Base-by-base conservation (phyloP, 2,888 invertebrate species). In the Mellilla xanthometata region DNA sequence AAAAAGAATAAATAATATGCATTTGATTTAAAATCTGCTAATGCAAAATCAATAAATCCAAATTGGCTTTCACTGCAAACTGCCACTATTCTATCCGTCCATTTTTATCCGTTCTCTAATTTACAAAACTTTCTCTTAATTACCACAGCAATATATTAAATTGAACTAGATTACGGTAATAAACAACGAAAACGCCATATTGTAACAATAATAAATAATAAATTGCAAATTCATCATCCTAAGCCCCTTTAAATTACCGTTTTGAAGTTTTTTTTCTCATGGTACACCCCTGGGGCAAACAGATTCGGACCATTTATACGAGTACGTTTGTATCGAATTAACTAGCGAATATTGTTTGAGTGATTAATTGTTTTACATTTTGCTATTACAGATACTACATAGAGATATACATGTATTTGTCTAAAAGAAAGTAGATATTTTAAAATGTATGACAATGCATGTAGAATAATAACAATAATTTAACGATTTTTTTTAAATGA, bases 321-420 rank as follows among this genome's bases (percentile, higher is more conserved):
- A n/a, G n/a, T n/a, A n/a, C 39, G 52, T 24, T 71, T 73, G 75
- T 72, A 66, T 70, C 86, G 77, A 86, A 86, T 85, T 81, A 83
- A 84, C 83, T 65, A 84, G 85, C 77, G 81, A 82, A 72, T 72
- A 19, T 75, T 70, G 54, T 55, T 62, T 43, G 66, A 72, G 79
- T 83, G 80, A 85, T 81, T 68, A 76, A 85, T 86, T 65, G 71
- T 33, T 29, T 12, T 33, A 35, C 49, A 19, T 19, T 19, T 19
- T 19, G 15, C 15, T 6, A 1, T 6, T 3, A 19, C 6, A 19
- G 15, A n/a, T n/a, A n/a, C 15, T 1, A 3, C 4, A 19, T 19
- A 19, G 15, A 19, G 6, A 19, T 19, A 19, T 3, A 19, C 4
- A 19, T 19, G 15, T 19, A 6, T 6, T 19, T 19, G 15, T 19